Conservation (phyloP, 2,888 invertebrate genomes). For the Acronicta psi region DNA sequence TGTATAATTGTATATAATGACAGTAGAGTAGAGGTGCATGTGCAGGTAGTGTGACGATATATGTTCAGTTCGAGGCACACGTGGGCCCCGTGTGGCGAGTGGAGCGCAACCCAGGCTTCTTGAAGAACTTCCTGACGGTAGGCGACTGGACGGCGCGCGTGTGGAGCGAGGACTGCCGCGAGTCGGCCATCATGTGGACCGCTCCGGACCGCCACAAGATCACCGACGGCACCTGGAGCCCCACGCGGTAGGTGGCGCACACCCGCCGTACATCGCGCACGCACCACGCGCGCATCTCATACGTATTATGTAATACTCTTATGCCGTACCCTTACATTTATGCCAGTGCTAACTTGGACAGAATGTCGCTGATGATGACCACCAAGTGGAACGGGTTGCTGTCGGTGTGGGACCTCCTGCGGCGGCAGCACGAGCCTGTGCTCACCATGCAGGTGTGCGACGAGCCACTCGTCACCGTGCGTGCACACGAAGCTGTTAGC, state of each 20-base stretch:
- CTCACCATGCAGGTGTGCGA: conserved; percentile 87
- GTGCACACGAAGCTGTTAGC: conserved; percentile 74
- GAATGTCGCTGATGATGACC: conserved; percentile 94
- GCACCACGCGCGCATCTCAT: no score
- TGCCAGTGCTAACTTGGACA: conserved; percentile 56
- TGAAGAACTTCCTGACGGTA: conserved; percentile 97
- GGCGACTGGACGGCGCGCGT: conserved; percentile 97
- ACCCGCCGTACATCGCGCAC: no score
- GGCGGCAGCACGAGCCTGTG: conserved; percentile 94
- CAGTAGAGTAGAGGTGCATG: no score
- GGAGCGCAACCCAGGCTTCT: conserved; percentile 96
- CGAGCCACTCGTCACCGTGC: conserved; percentile 85
- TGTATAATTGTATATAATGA: no score
- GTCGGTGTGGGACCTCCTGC: conserved; percentile 96
- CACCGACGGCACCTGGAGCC: conserved; percentile 95
- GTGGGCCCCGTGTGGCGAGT: conserved; percentile 94
- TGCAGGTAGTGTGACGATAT: no score
- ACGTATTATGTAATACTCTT: no score
- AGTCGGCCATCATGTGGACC: conserved; percentile 97
- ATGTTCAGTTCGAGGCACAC: conserved; percentile 89
- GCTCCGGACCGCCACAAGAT: conserved; percentile 90
- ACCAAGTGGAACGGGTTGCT: conserved; percentile 94
- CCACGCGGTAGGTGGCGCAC: conserved; percentile 89
- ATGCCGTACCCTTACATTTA: neutral
- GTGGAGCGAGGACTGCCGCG: conserved; percentile 98